Evolutionary conservation across 2,797 vertebrate genomes (phyloP).

Genomic region (Myiothlypis chrysogaster): DNA sequence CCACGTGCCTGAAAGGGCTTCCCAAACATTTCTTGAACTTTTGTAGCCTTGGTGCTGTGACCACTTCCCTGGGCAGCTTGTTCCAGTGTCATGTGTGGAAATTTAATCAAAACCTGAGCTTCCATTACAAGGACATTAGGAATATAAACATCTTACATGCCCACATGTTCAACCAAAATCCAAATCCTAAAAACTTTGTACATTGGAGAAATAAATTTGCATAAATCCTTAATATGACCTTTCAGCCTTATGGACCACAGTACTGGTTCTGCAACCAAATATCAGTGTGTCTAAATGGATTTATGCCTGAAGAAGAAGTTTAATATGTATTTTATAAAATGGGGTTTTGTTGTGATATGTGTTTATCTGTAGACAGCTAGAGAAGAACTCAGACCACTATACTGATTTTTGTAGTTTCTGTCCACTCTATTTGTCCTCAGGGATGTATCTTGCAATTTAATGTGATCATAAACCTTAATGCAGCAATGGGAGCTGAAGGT

Average conservation of each 20-base stretch:
- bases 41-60: neutral
- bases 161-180: accelerated
- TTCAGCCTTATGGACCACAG: neutral
- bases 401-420: neutral
- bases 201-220: neutral
- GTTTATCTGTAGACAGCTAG: neutral
- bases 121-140: neutral
- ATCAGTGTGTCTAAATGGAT: neutral
- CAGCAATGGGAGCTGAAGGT: neutral
- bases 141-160: neutral
- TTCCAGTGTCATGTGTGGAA: neutral
- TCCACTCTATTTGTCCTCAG: neutral
- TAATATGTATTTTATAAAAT: neutral
- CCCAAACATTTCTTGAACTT: neutral
- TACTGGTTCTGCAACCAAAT: neutral
- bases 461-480: neutral
- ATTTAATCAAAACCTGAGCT: neutral
- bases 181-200: neutral
- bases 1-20: neutral
- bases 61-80: neutral
- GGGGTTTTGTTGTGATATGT: accelerated
- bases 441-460: neutral
- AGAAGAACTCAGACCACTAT: neutral
- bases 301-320: neutral
- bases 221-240: neutral